Evolutionary conservation across 2,113 vertebrate genomes (phyloP).

Genomic region (Tetraodon nigroviridis): DNA sequence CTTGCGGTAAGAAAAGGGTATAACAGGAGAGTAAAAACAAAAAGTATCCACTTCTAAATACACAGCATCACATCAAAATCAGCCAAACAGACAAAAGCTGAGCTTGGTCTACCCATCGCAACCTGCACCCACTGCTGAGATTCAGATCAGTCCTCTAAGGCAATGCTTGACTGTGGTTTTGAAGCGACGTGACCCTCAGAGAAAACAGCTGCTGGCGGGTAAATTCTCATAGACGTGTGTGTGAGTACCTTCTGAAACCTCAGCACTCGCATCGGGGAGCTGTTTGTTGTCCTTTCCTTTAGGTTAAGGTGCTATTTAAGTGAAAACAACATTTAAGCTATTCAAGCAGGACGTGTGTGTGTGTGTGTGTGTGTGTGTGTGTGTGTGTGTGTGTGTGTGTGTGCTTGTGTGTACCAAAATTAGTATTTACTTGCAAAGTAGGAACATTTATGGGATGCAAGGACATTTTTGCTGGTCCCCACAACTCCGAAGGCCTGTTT

Average conservation of each 20-base stretch:
- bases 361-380: not conserved
- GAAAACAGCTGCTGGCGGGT: no score
- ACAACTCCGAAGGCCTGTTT: no score
- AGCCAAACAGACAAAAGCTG: no score
- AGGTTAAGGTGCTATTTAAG: not conserved
- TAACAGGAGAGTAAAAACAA: not conserved
- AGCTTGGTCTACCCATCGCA: no score
- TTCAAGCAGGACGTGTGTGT: not conserved
- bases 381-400: not conserved
- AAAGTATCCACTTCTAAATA: not conserved
- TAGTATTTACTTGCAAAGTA: no score
- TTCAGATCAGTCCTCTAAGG: slow-evolving; percentile 6
- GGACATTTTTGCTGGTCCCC: no score
- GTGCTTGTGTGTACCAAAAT: not conserved
- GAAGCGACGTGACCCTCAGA: slow-evolving; percentile 12
- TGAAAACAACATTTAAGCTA: not conserved
- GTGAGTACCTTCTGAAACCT: not conserved
- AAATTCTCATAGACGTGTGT: no score
- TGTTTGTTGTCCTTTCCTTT: not conserved
- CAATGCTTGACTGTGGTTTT: slow-evolving; percentile 4
- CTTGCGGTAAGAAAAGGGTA: not conserved
- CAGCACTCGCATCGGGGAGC: not conserved
- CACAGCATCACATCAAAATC: no score
- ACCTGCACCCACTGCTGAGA: not conserved
- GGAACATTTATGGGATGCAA: no score